Percentiles rank a stretch among this genome's conserved stretches.
Conservation (phyloP, 2,888 invertebrate species). For the Malachius bipustulatus region DNA sequence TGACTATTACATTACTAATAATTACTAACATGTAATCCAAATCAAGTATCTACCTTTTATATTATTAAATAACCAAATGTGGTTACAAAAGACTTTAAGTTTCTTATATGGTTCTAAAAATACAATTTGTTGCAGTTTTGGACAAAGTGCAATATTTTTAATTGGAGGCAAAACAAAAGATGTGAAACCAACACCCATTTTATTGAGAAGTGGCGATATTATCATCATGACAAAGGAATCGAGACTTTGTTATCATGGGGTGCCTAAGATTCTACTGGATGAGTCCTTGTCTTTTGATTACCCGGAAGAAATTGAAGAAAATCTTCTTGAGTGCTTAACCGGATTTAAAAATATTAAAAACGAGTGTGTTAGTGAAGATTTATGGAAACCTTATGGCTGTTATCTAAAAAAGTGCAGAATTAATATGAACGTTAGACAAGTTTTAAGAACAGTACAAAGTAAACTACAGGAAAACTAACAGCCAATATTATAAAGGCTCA, state of each 20-base stretch:
- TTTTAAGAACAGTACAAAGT: conserved; percentile 51
- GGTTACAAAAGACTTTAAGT: no score
- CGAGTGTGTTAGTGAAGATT: no score
- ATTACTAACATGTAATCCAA: no score
- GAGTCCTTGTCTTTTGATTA: no score
- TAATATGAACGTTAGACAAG: conserved; percentile 91
- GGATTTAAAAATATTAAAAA: no score
- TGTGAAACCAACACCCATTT: conserved; percentile 55
- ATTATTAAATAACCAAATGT: no score
- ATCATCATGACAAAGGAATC: conserved; percentile 79
- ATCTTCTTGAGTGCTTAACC: no score
- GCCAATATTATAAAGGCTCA: no score
- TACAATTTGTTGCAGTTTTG: conserved; percentile 55
- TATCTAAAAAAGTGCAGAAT: conserved; percentile 68
- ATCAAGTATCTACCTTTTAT: no score
- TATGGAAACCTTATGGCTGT: conserved; percentile 44
- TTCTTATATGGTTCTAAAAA: no score
- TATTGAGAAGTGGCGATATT: conserved; percentile 81
- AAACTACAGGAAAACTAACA: conserved; percentile 29
- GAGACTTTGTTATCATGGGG: conserved; percentile 83
- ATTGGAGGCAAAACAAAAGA: conserved; percentile 70
- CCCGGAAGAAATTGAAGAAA: no score
- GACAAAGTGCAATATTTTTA: conserved; percentile 87
- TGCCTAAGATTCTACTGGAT: conserved; percentile 81
- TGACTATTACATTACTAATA: no score